Percentiles rank a stretch among this genome's conserved stretches.
Conservation (phyloP, 2,888 invertebrate genomes). For the Noctua janthe region DNA sequence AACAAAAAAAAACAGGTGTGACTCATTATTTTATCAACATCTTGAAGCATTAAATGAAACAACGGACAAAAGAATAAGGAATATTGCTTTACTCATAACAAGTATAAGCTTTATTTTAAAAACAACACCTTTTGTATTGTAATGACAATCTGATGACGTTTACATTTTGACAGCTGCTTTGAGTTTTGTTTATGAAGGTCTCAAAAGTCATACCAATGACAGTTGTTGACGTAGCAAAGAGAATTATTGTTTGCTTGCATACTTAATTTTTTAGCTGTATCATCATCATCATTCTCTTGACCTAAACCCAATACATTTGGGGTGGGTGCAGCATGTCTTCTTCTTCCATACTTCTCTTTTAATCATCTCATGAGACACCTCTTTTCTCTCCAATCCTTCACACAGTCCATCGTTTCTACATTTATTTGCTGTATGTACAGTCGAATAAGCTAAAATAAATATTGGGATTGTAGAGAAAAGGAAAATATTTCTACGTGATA, state of each 20-base stretch:
- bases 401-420: too few relatives aligned
- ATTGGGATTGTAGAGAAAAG: not conserved
- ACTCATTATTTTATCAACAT: constrained; percentile 3
- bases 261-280: not conserved
- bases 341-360: too few relatives aligned
- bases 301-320: too few relatives aligned
- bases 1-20: too few relatives aligned
- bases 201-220: not conserved
- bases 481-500: not conserved
- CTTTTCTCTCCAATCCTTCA: too few relatives aligned
- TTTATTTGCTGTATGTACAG: not conserved
- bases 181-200: not conserved
- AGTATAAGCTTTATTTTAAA: constrained; percentile 6
- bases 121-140: constrained; percentile 18
- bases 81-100: not conserved
- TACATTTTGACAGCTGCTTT: constrained; percentile 22
- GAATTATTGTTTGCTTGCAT: not conserved
- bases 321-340: too few relatives aligned
- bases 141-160: constrained; percentile 15
- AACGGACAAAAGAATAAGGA: not conserved
- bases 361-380: too few relatives aligned
- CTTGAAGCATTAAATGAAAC: not conserved
- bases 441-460: not conserved
- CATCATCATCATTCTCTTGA: too few relatives aligned
- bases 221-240: not conserved